Base-by-base conservation (phyloP, 1,140 invertebrate genomes). In the Paracyclopina nana region DNA sequence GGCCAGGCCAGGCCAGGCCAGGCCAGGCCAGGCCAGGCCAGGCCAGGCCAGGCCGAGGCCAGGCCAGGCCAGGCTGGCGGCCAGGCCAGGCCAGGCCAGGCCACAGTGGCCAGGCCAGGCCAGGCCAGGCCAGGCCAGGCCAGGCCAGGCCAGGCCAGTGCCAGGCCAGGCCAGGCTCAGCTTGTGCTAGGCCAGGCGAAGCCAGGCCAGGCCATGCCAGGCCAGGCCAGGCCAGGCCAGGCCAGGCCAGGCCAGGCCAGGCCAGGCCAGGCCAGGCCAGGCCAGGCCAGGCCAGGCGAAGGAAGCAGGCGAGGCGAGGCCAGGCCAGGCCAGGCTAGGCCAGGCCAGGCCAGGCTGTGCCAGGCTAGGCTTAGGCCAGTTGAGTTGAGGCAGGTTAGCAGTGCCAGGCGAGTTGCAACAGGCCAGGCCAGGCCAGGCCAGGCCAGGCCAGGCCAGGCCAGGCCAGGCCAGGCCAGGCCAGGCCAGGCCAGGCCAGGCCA, bases 341-440 rank as follows among this genome's bases (percentile, higher is more conserved):
- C 56, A 58, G 55, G 55, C 54, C 56, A 58, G 55, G 55, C 41
- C 55, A 54, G 55, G 54, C 54, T 56, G 56, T 55, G 55, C 54
- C 54, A 55, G 55, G 55, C 43, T 46, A 57, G 54, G 55, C 53
- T 31, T 53, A 54, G 55, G 54, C 54, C 56, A 58, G 55, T 55
- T 48, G 46, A 55, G 55, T 48, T 27, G 30, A 55, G 54, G 55
- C 54, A 46, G 30, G 45, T 55, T 51, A 53, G 29, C 55, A 54
- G 55, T 54, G 43, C 56, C 55, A 54, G 55, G 43, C 56, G 53
- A 54, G 55, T 41, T 41, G 48, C 22, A 45, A 45, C 48, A 56
- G 55, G 55, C 54, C 55, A 55, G 55, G 55, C 54, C 49, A 56
- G 55, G 55, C 50, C 55, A 55, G 55, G 55, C 49, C 55, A 56